Conservation (phyloP, 2,797 vertebrate genomes). For the Helarctos malayanus region DNA sequence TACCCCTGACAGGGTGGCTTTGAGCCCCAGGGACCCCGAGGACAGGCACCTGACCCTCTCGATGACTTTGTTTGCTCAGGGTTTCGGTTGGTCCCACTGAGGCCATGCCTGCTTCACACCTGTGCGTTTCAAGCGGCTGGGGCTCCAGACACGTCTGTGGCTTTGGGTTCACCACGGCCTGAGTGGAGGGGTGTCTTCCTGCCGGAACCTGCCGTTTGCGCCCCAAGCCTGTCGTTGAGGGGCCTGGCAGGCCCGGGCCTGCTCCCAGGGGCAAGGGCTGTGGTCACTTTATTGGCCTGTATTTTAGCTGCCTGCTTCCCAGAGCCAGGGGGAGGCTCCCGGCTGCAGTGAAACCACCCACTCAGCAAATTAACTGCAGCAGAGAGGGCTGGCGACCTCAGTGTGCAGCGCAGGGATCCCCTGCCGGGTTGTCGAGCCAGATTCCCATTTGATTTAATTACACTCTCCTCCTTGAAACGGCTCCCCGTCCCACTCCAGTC, state of each 20-base stretch:
- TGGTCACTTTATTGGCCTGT: not conserved
- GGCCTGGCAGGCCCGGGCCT: not conserved
- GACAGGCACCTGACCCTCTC: accelerated
- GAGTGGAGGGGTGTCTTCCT: not conserved
- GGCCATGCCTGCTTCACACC: accelerated
- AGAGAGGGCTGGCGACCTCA: not conserved
- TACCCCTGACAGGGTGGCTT: not conserved
- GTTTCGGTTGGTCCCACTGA: accelerated
- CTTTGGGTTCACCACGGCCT: too few species aligned
- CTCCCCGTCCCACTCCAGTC: not conserved
- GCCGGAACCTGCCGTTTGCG: not conserved
- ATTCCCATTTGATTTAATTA: conserved; percentile 49
- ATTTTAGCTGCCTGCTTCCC: not conserved
- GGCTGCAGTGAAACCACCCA: not conserved
- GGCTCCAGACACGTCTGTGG: accelerated
- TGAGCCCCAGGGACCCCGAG: not conserved
- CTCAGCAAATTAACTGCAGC: not conserved
- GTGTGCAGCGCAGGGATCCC: not conserved
- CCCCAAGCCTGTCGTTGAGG: not conserved
- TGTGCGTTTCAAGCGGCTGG: not conserved
- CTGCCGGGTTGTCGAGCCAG: accelerated
- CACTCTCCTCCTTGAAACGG: not conserved
- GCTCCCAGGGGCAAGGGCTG: not conserved
- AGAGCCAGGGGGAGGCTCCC: not conserved
- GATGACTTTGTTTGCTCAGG: accelerated